Conservation (phyloP, 1,140 invertebrate genomes). For the Brachionus paranguensis region DNA sequence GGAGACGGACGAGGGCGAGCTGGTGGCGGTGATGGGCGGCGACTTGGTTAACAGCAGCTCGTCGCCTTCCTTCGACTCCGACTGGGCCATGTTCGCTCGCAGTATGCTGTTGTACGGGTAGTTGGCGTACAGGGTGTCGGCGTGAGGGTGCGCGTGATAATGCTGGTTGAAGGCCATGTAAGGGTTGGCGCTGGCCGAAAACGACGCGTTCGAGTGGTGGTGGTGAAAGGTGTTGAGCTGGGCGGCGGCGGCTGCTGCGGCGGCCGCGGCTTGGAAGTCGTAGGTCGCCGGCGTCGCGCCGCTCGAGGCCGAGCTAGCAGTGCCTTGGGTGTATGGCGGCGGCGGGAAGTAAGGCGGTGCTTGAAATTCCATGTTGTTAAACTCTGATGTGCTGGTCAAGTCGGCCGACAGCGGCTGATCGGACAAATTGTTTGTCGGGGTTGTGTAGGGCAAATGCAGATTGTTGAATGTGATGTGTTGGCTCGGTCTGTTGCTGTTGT, state of each 20-base stretch:
- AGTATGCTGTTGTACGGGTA: constrained; percentile 33
- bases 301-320: background rate
- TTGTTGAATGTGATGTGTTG: background rate
- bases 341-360: constrained; percentile 35
- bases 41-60: constrained; percentile 30
- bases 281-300: background rate
- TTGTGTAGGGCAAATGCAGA: background rate
- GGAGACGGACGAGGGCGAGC: constrained; percentile 34
- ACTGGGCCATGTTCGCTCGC: background rate
- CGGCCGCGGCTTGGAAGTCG: constrained; percentile 15
- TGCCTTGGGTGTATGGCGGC: background rate
- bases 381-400: background rate
- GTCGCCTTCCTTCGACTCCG: background rate
- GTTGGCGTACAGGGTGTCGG: constrained; percentile 15
- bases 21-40: background rate
- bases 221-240: constrained; percentile 30
- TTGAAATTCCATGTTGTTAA: constrained; percentile 38
- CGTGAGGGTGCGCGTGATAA: background rate
- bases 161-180: constrained; percentile 13
- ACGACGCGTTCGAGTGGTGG: background rate
- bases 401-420: background rate
- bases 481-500: background rate
- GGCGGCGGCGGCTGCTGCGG: constrained; percentile 29
- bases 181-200: background rate
- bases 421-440: background rate